Evolutionary conservation across 1,140 invertebrate species (phyloP).

Genomic region (Hyposmocoma kahamanoa): DNA sequence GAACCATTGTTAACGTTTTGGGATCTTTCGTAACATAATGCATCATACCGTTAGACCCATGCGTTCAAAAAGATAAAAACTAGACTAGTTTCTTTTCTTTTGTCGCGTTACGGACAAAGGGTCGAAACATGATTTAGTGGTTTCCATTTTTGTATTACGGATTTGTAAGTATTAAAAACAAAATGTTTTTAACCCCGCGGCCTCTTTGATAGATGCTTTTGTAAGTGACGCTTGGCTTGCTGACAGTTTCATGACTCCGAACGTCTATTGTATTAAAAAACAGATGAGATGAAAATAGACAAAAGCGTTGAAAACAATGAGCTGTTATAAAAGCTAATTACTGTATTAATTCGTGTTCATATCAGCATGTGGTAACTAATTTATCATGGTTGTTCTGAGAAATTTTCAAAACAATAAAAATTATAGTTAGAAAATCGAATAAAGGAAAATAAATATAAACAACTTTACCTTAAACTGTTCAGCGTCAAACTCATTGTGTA

Average conservation of each 20-base stretch:
- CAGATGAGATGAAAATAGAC: background rate
- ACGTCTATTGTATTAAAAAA: background rate
- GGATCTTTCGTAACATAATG: conserved; percentile 38
- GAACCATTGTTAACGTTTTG: conserved; percentile 47
- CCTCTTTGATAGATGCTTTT: background rate
- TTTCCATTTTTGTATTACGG: conserved; percentile 9
- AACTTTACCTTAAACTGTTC: conserved; percentile 22
- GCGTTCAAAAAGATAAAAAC: conserved; percentile 36
- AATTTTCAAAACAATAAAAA: background rate
- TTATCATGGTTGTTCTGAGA: background rate
- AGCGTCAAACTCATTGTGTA: conserved; percentile 31
- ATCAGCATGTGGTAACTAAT: too few species aligned
- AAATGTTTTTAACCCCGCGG: background rate
- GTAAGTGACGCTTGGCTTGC: background rate
- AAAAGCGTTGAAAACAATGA: background rate
- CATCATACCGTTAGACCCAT: conserved; percentile 48
- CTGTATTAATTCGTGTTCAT: background rate
- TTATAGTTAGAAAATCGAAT: background rate
- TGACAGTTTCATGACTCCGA: background rate
- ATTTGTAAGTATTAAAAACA: background rate
- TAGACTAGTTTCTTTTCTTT: conserved; percentile 44
- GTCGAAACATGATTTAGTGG: conserved; percentile 51
- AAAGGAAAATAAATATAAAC: conserved; percentile 1
- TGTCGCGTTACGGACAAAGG: conserved; percentile 41
- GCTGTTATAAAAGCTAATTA: background rate